Base-by-base conservation (phyloP, 2,888 invertebrate genomes). In the Cryptophagus acutangulus region DNA sequence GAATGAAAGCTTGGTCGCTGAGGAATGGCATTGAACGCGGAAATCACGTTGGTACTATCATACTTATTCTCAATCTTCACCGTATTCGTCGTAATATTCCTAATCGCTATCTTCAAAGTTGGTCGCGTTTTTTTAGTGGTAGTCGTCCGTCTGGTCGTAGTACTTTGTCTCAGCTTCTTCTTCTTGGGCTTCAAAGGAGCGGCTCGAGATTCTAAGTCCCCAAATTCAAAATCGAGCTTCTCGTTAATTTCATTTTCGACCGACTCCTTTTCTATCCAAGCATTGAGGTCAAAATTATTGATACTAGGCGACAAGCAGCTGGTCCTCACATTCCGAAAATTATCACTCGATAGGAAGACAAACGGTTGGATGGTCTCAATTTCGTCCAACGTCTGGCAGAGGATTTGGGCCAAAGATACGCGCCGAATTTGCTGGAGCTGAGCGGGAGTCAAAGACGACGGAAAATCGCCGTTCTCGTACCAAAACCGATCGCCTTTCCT, bases 401-500 rank as follows among this genome's bases (percentile, higher is more conserved):
- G 69, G 2, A 89, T 74, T 59, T 87, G 82, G 0, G 88, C 79
- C 29, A 89, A 70, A 0, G 82, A 82, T 10, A 82, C 75, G 36
- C 79, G 74, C 18, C 86, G 72, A 29, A 89, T 76, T 51, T 86
- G 82, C 51, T 83, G 80, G 2, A 90, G 66, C 61, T 90, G 89
- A 1, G 81, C 78, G 2, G 81, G 79, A 0, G 84, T 87, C 57
- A 89, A 85, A 1, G 84, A 82, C 17, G 78, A 84, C 43, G 83
- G 82, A 29, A 81, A 76, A 2, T 77, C 78, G 2, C 79, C 78
- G 61, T 89, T 89, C 67, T 91, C 91, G 58, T 87, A 88, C 87
- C 87, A 87, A 64, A 87, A 87, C 43, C 86, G 71, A 63, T 87
- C 86, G 9, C 87, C 87, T 61, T 79, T 81, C 1, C 87, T 77